Base-by-base conservation (phyloP, 2,797 vertebrate species). In the Strix occidentalis region DNA sequence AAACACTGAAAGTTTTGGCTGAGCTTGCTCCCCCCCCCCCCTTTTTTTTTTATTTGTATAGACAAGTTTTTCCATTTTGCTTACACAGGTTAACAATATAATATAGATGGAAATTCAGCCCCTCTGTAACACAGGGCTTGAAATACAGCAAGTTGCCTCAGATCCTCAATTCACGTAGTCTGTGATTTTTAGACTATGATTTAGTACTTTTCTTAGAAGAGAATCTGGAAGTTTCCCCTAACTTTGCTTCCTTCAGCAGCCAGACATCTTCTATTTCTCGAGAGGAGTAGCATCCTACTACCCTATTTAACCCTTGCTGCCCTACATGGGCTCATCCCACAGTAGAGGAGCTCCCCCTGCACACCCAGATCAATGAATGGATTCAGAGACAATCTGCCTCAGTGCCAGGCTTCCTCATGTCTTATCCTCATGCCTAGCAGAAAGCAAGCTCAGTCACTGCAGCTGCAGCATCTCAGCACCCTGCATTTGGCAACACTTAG, bases 331-430 rank as follows among this genome's bases (percentile, higher is more conserved):
- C 24, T 93, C 41, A 51, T 57, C 43, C 37, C 8, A 10, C 0
- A 3, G 14, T 2, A 0, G 0, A 56, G 68, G 56, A 79, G 24
- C 43, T 33, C 41, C 31, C 33, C 26, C 29, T 43, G 56, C 12
- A 26, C 1, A 2, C 13, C 12, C 1, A 1, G 18, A 68, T 23
- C 5, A 5, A 41, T 1, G 2, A 56, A 21, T 0, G 5, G 24
- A 8, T 64, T 57, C 11, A 13, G 63, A 94, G 46, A 54, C 0
- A 1, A n/a, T 31, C 26, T 45, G 17, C 31, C 16, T 41, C 26
- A 43, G 9, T 13, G 11, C 37, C 46, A 57, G 48, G 21, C 35
- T 71, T 57, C 35, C n/a, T 68, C 8, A 0, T 2, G 5, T 33
- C 16, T 9, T 6, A 18, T 20, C 48, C 75, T 53, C 28, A 29